A percentile compares a stretch with the other conserved stretches of the same genome.
phyloP scores from a whole-genome alignment of 1,140 invertebrate species.

The Sitobion miscanthi region DNA sequence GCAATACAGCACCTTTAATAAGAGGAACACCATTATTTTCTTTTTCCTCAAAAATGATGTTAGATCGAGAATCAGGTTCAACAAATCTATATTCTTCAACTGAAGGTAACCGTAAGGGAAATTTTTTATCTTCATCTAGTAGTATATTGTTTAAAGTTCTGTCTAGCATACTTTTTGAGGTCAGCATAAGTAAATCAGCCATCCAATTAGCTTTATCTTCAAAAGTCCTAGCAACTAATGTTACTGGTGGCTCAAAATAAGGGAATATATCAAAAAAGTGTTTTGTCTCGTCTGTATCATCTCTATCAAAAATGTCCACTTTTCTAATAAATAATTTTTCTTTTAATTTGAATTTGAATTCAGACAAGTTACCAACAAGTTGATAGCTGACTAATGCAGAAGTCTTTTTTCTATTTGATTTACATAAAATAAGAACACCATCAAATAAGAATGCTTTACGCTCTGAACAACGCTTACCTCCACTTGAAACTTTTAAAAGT shows the following conservation, averaged over 20 bases:
- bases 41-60: slow-evolving; percentile 93
- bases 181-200: slow-evolving; percentile 95
- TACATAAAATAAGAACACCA: slow-evolving; percentile 91
- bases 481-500: slow-evolving; percentile 63
- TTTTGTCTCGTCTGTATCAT: slow-evolving; percentile 78
- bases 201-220: slow-evolving; percentile 98
- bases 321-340: slow-evolving; percentile 91
- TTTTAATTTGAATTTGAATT: slow-evolving; percentile 72
- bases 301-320: slow-evolving; percentile 88
- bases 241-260: slow-evolving; percentile 70
- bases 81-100: slow-evolving; percentile 88
- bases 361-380: slow-evolving; percentile 65
- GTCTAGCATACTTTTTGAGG: slow-evolving; percentile 91
- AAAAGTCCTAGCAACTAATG: slow-evolving; percentile 76
- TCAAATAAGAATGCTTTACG: slow-evolving; percentile 95
- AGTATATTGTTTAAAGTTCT: slow-evolving; percentile 86
- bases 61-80: slow-evolving; percentile 85
- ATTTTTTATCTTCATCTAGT: slow-evolving; percentile 90
- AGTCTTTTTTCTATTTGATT: slow-evolving; percentile 77
- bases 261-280: slow-evolving; percentile 89
- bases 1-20: slow-evolving; percentile 80
- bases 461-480: slow-evolving; percentile 68
- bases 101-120: slow-evolving; percentile 88
- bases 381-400: slow-evolving; percentile 70
- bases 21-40: slow-evolving; percentile 79